Evolutionary conservation across 2,113 vertebrate genomes (phyloP).

Genomic region (Coregonus clupeaformis): DNA sequence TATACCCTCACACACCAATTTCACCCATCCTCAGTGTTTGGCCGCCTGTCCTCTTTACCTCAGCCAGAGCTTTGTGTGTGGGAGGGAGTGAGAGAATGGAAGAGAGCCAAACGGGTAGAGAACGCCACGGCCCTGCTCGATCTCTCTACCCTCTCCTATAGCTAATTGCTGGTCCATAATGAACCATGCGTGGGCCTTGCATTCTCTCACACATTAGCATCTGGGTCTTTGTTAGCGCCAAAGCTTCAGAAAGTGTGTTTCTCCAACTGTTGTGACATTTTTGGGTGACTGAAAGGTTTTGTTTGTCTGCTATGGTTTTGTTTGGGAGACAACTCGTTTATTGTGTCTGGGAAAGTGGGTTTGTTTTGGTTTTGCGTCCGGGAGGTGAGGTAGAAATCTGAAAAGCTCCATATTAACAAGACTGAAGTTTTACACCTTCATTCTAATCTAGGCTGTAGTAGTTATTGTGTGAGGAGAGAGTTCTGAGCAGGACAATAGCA

Average conservation of each 20-base stretch:
- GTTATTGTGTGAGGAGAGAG: neutral
- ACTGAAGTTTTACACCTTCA: neutral
- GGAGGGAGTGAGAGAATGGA: neutral
- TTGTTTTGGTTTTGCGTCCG: neutral
- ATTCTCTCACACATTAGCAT: too few relatives aligned
- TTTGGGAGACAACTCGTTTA: slow-evolving; percentile 6
- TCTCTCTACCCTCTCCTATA: neutral
- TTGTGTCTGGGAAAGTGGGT: neutral
- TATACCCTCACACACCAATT: too few relatives aligned
- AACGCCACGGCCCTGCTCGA: too few relatives aligned
- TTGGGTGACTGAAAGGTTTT: too few relatives aligned
- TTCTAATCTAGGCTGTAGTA: slow-evolving; percentile 2
- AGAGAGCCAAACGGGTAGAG: too few relatives aligned
- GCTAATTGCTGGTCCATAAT: slow-evolving; percentile 22
- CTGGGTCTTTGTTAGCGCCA: too few relatives aligned
- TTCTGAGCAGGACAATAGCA: neutral
- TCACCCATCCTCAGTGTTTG: neutral
- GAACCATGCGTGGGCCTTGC: neutral
- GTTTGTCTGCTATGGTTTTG: neutral
- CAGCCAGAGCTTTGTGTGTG: neutral
- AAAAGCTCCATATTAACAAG: neutral
- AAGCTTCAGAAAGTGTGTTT: too few relatives aligned
- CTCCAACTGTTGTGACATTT: too few relatives aligned
- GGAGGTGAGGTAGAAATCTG: neutral
- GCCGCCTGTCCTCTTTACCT: neutral